Conservation (phyloP, 2,797 vertebrate genomes). For the Sebastes taczanowskii region DNA sequence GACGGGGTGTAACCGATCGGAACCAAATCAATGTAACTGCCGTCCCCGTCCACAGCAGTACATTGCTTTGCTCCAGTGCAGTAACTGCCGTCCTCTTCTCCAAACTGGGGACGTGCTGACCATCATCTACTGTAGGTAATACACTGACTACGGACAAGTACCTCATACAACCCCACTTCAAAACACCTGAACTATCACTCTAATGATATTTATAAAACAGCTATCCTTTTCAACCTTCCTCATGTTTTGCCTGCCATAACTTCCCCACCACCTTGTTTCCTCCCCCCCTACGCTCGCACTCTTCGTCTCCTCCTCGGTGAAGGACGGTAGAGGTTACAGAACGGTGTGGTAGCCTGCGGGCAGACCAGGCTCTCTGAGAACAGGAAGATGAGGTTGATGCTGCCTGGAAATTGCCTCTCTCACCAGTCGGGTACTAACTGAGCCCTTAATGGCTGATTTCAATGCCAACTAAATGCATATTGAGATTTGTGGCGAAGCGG, state of each 20-base stretch:
- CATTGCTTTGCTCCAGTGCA: no score
- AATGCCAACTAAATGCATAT: background rate
- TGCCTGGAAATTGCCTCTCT: slow-evolving; percentile 7
- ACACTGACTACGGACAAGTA: no score
- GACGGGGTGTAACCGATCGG: no score
- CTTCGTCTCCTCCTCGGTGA: slow-evolving; percentile 10
- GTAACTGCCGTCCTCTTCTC: no score
- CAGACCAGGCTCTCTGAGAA: slow-evolving; percentile 25
- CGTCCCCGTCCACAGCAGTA: no score
- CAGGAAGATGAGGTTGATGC: slow-evolving; percentile 1
- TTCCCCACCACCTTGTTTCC: slow-evolving; percentile 10
- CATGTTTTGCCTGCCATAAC: background rate
- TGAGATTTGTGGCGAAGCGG: background rate
- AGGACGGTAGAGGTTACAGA: slow-evolving; percentile 52
- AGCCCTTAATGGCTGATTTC: background rate
- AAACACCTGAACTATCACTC: no score
- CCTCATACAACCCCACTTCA: no score
- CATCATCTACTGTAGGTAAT: no score
- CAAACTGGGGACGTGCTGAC: no score
- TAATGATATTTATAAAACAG: slow-evolving; percentile 2
- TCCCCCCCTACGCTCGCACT: background rate
- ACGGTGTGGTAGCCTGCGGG: slow-evolving; percentile 30
- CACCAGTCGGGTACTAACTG: background rate
- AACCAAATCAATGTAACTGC: no score
- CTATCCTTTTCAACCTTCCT: background rate